These are phyloP conservation scores for Microctenopoma lineatum DNA, from an alignment of 2,797 vertebrate genomes.

Conservation along the genomic window DNA sequence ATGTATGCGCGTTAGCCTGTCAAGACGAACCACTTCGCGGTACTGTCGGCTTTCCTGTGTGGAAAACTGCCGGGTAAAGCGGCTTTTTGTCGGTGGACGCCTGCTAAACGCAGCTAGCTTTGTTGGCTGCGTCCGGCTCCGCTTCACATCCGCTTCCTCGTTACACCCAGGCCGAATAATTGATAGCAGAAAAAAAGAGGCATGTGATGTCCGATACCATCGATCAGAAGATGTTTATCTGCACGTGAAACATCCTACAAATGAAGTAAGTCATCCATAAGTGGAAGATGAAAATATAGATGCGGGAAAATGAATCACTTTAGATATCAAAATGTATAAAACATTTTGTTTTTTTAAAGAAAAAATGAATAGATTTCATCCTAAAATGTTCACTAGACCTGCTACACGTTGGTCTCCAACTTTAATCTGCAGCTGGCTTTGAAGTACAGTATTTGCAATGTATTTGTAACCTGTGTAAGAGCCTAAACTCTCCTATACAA, in stretches of 20 bases:
- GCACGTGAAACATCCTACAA: neutral
- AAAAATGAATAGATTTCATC: no score
- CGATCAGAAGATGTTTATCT: slow-evolving; percentile 35
- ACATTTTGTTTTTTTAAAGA: no score
- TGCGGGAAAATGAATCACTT: neutral
- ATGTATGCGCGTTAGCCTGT: neutral
- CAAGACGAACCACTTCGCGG: neutral
- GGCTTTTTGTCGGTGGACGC: neutral
- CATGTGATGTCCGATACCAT: slow-evolving; percentile 3
- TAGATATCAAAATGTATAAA: neutral
- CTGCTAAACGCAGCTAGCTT: slow-evolving; percentile 28
- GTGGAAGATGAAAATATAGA: rapidly evolving
- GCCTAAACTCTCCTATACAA: no score
- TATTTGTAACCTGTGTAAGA: neutral
- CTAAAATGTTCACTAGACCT: no score
- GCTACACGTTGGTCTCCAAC: no score
- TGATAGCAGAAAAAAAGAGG: slow-evolving; percentile 39
- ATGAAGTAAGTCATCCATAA: neutral
- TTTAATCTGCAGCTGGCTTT: no score
- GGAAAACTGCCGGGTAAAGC: neutral
- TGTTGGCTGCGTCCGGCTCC: slow-evolving; percentile 39
- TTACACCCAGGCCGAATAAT: slow-evolving; percentile 55
- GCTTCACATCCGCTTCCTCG: slow-evolving; percentile 52
- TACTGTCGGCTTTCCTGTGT: neutral
- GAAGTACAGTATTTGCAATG: no score